A percentile compares a stretch with the other conserved stretches of the same genome.
These are phyloP conservation scores for Phymastichus coffea DNA, from an alignment of 1,140 invertebrate genomes.

Conservation along the genomic window DNA sequence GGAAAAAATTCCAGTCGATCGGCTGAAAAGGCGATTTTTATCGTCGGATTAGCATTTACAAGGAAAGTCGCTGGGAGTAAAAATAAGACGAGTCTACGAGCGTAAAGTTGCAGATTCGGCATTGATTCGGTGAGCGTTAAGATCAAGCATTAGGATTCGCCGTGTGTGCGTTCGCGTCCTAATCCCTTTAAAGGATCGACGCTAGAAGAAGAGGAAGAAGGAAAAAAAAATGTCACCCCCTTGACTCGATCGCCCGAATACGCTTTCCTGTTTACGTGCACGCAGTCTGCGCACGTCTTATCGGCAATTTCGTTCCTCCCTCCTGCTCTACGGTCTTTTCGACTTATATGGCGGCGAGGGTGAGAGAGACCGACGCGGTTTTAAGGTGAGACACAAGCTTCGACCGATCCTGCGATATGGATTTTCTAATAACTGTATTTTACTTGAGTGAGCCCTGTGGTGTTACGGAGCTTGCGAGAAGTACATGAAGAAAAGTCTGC, in stretches of 20 bases:
- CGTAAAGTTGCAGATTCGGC: slow-evolving; percentile 1
- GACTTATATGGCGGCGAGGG: slow-evolving; percentile 5
- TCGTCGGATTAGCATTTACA: slow-evolving; percentile 12
- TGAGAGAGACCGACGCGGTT: not conserved
- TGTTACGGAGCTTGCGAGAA: too few relatives aligned
- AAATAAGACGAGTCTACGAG: too few relatives aligned
- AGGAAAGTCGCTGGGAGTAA: too few relatives aligned
- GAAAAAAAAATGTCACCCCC: slow-evolving; percentile 11
- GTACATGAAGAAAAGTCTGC: too few relatives aligned
- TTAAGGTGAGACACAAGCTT: not conserved
- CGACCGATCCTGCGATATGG: too few relatives aligned
- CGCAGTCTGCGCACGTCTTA: slow-evolving; percentile 27
- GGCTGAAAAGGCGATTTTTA: too few relatives aligned
- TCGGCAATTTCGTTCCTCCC: slow-evolving; percentile 27
- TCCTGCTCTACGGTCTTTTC: too few relatives aligned
- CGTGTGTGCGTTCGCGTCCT: slow-evolving; percentile 17
- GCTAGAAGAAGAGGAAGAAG: not conserved
- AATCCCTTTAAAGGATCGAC: slow-evolving; percentile 26
- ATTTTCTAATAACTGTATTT: too few relatives aligned
- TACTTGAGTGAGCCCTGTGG: too few relatives aligned
- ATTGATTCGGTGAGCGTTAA: slow-evolving; percentile 17
- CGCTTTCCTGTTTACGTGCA: slow-evolving; percentile 17
- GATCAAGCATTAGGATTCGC: slow-evolving; percentile 24
- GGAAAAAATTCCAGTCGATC: too few relatives aligned
- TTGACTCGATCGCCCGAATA: slow-evolving; percentile 25